Evolutionary conservation across 2,797 vertebrate species (phyloP).

Genomic region (Synaphobranchus kaupii): DNA sequence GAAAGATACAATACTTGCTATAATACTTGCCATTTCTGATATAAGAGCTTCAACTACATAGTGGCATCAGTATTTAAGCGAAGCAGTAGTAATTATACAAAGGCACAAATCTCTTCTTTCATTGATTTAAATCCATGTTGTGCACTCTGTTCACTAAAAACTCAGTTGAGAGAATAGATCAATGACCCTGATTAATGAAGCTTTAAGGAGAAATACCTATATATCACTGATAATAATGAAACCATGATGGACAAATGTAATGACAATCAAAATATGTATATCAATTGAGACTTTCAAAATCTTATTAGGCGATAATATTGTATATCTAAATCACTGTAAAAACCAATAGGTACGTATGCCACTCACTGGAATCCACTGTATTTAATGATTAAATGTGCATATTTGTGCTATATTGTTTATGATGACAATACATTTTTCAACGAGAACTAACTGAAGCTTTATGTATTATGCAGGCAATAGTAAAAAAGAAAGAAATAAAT

Average conservation of each 20-base stretch:
- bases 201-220: not conserved
- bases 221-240: too few relatives aligned
- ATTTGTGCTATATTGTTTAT: not conserved
- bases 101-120: not conserved
- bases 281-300: not conserved
- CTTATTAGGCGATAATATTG: not conserved
- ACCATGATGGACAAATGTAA: not conserved
- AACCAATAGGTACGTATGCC: too few relatives aligned
- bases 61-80: too few relatives aligned
- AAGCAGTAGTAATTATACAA: not conserved
- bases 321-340: not conserved
- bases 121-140: not conserved
- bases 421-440: not conserved
- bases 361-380: too few relatives aligned
- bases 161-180: not conserved
- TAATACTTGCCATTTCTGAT: too few relatives aligned
- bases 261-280: not conserved
- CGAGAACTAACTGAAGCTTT: not conserved
- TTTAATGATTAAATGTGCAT: not conserved
- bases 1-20: too few relatives aligned
- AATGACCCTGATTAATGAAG: not conserved
- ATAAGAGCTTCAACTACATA: too few relatives aligned
- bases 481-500: not conserved
- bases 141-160: not conserved
- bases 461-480: not conserved